Conservation (phyloP, 2,888 invertebrate species). For the Acanthosepion esculentum region DNA sequence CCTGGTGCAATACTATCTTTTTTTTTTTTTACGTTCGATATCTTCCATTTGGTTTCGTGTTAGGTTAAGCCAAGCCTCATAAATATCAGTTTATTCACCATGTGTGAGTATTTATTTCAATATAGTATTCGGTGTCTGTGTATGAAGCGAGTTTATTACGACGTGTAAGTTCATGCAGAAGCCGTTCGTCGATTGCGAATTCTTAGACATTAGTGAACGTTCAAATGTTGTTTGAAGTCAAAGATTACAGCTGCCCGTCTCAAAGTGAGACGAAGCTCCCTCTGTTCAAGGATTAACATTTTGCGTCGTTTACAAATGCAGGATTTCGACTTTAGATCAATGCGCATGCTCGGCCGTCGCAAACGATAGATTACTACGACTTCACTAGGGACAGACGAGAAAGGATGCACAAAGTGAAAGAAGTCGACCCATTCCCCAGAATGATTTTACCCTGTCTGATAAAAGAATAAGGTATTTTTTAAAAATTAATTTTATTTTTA, state of each 20-base stretch:
- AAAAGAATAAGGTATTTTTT: too few species aligned
- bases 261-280: background rate
- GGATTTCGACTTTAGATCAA: background rate
- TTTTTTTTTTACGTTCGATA: too few species aligned
- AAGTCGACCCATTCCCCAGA: background rate
- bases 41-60: too few species aligned
- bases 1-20: too few species aligned
- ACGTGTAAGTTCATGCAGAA: background rate
- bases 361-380: background rate
- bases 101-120: too few species aligned
- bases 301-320: background rate
- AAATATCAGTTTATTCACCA: too few species aligned
- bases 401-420: background rate
- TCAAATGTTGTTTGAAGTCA: background rate
- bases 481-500: too few species aligned
- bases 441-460: too few species aligned
- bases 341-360: background rate
- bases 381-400: background rate
- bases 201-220: background rate
- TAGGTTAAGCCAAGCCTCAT: too few species aligned
- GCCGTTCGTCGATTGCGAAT: background rate
- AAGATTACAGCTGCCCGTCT: background rate
- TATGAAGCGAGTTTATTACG: background rate
- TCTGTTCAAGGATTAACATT: background rate
- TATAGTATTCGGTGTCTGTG: too few species aligned